Percentiles rank a stretch among this genome's conserved stretches.
Conservation (phyloP, 2,113 vertebrate species). For the Archocentrus centrarchus region DNA sequence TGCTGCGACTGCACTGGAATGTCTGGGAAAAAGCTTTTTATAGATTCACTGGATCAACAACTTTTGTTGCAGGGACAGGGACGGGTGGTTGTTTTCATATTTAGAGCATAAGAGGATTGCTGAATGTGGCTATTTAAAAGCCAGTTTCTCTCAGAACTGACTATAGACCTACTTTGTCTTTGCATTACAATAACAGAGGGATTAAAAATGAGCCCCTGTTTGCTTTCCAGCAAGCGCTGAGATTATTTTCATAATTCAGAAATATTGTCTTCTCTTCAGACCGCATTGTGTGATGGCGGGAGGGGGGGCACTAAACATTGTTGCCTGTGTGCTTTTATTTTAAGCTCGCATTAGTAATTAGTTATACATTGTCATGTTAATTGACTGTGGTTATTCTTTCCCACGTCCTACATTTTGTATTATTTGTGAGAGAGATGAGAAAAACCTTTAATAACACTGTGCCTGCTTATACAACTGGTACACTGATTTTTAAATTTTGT, state of each 20-base stretch:
- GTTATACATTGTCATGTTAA: conserved; percentile 65
- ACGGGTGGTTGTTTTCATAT: conserved; percentile 64
- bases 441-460: not conserved
- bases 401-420: conserved; percentile 63
- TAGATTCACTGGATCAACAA: conserved; percentile 67
- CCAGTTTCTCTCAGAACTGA: conserved; percentile 42
- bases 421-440: conserved; percentile 15
- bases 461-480: not conserved
- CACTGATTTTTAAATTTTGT: not conserved
- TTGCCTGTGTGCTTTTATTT: conserved; percentile 60
- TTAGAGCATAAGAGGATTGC: conserved; percentile 67
- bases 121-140: conserved; percentile 64
- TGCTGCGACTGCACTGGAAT: conserved; percentile 69
- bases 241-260: conserved; percentile 65
- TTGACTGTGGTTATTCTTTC: conserved; percentile 57
- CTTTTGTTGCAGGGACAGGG: conserved; percentile 45
- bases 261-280: conserved; percentile 44
- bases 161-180: conserved; percentile 53
- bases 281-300: conserved; percentile 38
- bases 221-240: conserved; percentile 43
- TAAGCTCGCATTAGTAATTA: conserved; percentile 58
- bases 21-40: conserved; percentile 77
- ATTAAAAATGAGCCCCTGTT: conserved; percentile 63
- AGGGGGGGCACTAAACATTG: conserved; percentile 21
- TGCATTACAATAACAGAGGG: conserved; percentile 58